Evolutionary conservation across 1,140 invertebrate genomes (phyloP).

Genomic region (Propsilocerus akamusi): DNA sequence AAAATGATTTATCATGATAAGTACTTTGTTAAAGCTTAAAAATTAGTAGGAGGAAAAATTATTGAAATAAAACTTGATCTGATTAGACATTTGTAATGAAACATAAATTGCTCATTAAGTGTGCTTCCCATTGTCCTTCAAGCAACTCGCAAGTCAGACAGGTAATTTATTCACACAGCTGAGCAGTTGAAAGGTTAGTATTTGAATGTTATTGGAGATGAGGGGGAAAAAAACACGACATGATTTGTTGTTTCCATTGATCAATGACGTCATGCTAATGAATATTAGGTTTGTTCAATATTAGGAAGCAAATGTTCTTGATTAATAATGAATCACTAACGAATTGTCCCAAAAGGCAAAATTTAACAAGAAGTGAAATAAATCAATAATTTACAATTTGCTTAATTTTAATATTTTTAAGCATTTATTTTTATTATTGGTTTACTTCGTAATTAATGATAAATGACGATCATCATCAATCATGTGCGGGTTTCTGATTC

Average conservation of each 20-base stretch:
- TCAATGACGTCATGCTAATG: too few species aligned
- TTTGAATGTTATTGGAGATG: too few species aligned
- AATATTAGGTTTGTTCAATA: too few species aligned
- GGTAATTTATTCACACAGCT: too few species aligned
- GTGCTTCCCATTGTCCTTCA: not conserved
- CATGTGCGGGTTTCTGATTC: not conserved
- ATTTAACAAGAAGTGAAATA: not conserved
- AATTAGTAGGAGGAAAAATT: not conserved
- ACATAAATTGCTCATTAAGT: slow-evolving; percentile 1
- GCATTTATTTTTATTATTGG: not conserved
- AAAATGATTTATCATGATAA: slow-evolving; percentile 1
- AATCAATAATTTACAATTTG: slow-evolving; percentile 3
- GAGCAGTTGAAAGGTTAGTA: too few species aligned
- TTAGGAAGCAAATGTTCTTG: too few species aligned
- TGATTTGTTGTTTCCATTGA: too few species aligned
- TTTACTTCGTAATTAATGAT: slow-evolving; percentile 1
- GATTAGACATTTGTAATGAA: slow-evolving; percentile 4
- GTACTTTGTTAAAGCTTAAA: slow-evolving; percentile 1
- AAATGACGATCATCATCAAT: slow-evolving; percentile 1
- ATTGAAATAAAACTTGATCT: slow-evolving; percentile 1
- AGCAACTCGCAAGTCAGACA: too few species aligned
- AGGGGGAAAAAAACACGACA: too few species aligned
- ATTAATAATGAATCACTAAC: too few species aligned
- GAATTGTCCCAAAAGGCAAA: too few species aligned
- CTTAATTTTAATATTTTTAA: not conserved